These are phyloP conservation scores for Tanytarsus gracilentus DNA, from an alignment of 2,888 invertebrate species.

Conservation along the genomic window DNA sequence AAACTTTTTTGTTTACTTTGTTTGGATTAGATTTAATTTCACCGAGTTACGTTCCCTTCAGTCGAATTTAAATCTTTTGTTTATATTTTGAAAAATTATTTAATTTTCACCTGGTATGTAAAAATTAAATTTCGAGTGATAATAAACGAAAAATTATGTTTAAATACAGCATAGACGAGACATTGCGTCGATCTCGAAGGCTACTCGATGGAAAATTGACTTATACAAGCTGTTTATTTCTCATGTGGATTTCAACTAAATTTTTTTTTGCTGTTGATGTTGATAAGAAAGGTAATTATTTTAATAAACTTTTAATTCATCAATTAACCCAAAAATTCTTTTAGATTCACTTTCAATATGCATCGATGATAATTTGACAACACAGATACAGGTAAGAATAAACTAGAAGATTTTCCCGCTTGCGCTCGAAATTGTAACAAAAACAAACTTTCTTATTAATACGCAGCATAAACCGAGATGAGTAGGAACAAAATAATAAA, in stretches of 20 bases:
- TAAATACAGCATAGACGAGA: slow-evolving; percentile 40
- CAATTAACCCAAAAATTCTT: not conserved
- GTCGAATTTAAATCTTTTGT: too few relatives aligned
- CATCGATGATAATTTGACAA: slow-evolving; percentile 56
- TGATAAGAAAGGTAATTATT: not conserved
- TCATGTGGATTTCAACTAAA: not conserved
- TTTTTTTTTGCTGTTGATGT: slow-evolving; percentile 1
- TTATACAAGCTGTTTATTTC: slow-evolving; percentile 13
- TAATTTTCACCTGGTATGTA: not conserved
- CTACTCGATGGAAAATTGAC: slow-evolving; percentile 39
- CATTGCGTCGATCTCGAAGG: slow-evolving; percentile 38
- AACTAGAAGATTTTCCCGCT: too few relatives aligned
- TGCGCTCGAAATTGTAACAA: too few relatives aligned
- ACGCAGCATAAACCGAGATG: too few relatives aligned
- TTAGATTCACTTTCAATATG: slow-evolving; percentile 51
- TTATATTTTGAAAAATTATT: too few relatives aligned
- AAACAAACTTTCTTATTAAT: too few relatives aligned
- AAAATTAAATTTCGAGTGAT: not conserved
- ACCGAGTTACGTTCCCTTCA: too few relatives aligned
- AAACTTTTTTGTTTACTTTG: too few relatives aligned
- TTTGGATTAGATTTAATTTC: too few relatives aligned
- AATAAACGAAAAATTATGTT: not conserved
- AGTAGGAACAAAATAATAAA: too few relatives aligned
- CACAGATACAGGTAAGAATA: too few relatives aligned
- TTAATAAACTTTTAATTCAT: not conserved